Evolutionary conservation across 1,140 invertebrate genomes (phyloP).

Genomic region (Diachasmimorpha longicaudata): DNA sequence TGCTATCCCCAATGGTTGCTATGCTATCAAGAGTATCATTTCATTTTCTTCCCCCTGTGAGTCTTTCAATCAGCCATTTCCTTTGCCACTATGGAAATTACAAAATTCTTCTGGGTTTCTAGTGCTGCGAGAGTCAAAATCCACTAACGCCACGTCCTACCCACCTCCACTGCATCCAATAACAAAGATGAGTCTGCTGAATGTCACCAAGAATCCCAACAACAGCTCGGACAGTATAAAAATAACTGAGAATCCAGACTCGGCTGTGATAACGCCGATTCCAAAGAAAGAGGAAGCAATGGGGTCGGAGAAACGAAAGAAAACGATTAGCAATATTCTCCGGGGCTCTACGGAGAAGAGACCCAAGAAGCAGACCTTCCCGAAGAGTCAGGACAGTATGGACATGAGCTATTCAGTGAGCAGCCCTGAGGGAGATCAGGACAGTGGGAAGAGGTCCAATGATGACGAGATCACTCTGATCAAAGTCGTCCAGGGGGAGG

Average conservation of each 20-base stretch:
- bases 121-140: conserved; percentile 59
- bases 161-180: conserved; percentile 60
- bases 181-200: conserved; percentile 55
- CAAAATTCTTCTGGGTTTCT: conserved; percentile 29
- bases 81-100: neutral
- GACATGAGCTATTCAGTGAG: conserved; percentile 49
- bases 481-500: conserved; percentile 56
- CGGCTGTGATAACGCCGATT: conserved; percentile 58
- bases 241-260: conserved; percentile 59
- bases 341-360: conserved; percentile 50
- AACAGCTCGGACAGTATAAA: conserved; percentile 56
- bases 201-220: conserved; percentile 41
- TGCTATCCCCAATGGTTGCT: neutral
- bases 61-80: too few species aligned
- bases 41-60: too few species aligned
- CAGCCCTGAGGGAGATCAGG: conserved; percentile 54
- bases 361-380: conserved; percentile 50
- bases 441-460: conserved; percentile 51
- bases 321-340: conserved; percentile 58
- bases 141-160: conserved; percentile 50
- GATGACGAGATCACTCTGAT: conserved; percentile 61
- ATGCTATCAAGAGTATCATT: neutral
- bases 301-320: conserved; percentile 52
- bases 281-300: conserved; percentile 53
- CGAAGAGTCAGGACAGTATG: conserved; percentile 22